phyloP scores from a whole-genome alignment of 2,113 vertebrate genomes.

The Chaetodon trifascialis region DNA sequence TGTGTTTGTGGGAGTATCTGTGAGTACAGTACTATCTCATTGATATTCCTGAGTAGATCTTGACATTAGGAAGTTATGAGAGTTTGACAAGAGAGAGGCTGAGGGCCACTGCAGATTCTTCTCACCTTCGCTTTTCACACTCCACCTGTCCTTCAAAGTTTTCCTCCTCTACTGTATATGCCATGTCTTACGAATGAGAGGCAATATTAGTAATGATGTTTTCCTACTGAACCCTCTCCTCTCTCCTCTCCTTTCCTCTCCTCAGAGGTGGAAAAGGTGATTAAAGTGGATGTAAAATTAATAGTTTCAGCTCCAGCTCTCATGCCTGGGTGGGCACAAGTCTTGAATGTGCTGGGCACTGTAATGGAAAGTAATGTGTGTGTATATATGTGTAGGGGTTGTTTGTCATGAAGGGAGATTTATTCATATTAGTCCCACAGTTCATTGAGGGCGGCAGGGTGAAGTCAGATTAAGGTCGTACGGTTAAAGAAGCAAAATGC shows the following conservation, averaged over 20 bases:
- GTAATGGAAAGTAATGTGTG: slow-evolving; percentile 33
- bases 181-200: slow-evolving; percentile 17
- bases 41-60: slow-evolving; percentile 50
- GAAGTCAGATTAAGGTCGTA: slow-evolving; percentile 41
- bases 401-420: slow-evolving; percentile 51
- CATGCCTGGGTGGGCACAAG: slow-evolving; percentile 53
- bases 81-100: slow-evolving; percentile 30
- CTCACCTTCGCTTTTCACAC: slow-evolving; percentile 13
- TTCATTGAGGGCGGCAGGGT: slow-evolving; percentile 19
- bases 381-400: slow-evolving; percentile 14
- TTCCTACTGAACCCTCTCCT: neutral
- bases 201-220: neutral
- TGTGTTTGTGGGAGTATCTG: slow-evolving; percentile 6
- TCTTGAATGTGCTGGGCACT: slow-evolving; percentile 12
- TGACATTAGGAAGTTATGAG: slow-evolving; percentile 46
- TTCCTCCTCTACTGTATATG: neutral
- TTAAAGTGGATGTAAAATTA: slow-evolving; percentile 63
- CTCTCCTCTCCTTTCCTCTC: slow-evolving; percentile 11
- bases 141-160: slow-evolving; percentile 2
- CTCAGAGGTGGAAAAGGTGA: slow-evolving; percentile 46
- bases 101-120: slow-evolving; percentile 4
- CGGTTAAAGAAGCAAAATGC: slow-evolving; percentile 28
- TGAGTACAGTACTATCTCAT: slow-evolving; percentile 27
- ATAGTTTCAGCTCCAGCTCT: slow-evolving; percentile 51
- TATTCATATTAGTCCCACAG: slow-evolving; percentile 34